Conservation (phyloP, 2,113 vertebrate genomes). For the Typhlomys cinereus region DNA sequence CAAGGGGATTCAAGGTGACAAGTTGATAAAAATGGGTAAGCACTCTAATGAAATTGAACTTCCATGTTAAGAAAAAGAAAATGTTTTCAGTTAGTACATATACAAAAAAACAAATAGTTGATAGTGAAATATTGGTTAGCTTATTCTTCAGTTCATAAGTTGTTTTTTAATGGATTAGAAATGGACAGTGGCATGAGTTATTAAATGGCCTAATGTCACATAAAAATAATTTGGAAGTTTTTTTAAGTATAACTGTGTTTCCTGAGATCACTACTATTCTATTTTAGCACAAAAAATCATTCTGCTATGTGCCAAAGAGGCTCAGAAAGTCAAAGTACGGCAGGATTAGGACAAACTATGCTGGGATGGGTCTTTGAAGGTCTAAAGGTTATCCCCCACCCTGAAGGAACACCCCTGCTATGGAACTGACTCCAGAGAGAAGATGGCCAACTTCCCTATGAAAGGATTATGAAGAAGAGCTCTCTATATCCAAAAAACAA, state of each 20-base stretch:
- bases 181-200: not conserved
- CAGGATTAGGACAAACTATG: no score
- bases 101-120: not conserved
- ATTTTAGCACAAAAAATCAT: conserved; percentile 4
- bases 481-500: no score
- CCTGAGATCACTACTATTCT: not conserved
- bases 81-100: not conserved
- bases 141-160: not conserved
- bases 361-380: no score
- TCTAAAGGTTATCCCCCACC: no score
- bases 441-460: no score
- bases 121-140: not conserved
- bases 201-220: not conserved
- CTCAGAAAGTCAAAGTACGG: not conserved
- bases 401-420: no score
- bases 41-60: not conserved
- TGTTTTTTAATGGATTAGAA: not conserved
- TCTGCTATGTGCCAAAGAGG: not conserved
- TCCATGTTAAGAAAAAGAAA: not conserved
- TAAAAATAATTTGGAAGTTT: not conserved
- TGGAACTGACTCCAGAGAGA: no score
- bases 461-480: no score
- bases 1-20: not conserved
- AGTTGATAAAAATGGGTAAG: not conserved
- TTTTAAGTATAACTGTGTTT: not conserved